A percentile compares a stretch with the other conserved stretches of the same genome.
Evolutionary conservation across 1,140 invertebrate genomes (phyloP).

Genomic region (Pseudomyrmex sp.): DNA sequence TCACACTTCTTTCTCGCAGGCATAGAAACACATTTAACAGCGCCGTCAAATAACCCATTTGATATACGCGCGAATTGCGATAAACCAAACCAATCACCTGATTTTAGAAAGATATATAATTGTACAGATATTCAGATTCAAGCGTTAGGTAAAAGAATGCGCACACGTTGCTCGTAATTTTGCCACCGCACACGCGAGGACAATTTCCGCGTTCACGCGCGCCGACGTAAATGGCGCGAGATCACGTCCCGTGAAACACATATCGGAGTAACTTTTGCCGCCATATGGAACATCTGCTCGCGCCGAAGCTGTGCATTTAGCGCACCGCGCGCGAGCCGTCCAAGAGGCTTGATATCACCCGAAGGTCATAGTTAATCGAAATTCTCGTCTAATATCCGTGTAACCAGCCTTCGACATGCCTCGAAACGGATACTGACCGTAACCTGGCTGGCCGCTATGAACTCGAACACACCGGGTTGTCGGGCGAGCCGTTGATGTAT

Average conservation of each 20-base stretch:
- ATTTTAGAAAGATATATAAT: too few relatives aligned
- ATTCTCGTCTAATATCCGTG: slow-evolving; percentile 65
- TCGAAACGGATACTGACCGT: slow-evolving; percentile 51
- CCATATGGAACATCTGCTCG: slow-evolving; percentile 35
- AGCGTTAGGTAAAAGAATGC: not conserved
- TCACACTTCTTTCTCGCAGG: too few relatives aligned
- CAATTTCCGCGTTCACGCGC: not conserved
- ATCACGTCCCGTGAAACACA: slow-evolving; percentile 9
- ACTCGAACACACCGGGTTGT: slow-evolving; percentile 5
- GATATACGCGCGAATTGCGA: not conserved
- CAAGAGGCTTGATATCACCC: slow-evolving; percentile 9
- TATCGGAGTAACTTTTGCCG: slow-evolving; percentile 54
- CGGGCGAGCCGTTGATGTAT: slow-evolving; percentile 50
- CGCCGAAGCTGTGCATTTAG: slow-evolving; percentile 50
- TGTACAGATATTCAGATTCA: slow-evolving; percentile 15
- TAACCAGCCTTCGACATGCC: slow-evolving; percentile 48
- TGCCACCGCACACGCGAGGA: too few relatives aligned
- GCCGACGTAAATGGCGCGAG: not conserved
- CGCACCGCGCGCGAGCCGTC: not conserved
- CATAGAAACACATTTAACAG: too few relatives aligned
- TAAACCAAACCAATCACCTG: not conserved
- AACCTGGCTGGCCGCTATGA: slow-evolving; percentile 55
- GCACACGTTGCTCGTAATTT: not conserved
- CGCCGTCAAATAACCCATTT: not conserved
- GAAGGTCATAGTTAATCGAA: slow-evolving; percentile 70